Conservation (phyloP, 2,888 invertebrate species). For the Agriotes lineatus region DNA sequence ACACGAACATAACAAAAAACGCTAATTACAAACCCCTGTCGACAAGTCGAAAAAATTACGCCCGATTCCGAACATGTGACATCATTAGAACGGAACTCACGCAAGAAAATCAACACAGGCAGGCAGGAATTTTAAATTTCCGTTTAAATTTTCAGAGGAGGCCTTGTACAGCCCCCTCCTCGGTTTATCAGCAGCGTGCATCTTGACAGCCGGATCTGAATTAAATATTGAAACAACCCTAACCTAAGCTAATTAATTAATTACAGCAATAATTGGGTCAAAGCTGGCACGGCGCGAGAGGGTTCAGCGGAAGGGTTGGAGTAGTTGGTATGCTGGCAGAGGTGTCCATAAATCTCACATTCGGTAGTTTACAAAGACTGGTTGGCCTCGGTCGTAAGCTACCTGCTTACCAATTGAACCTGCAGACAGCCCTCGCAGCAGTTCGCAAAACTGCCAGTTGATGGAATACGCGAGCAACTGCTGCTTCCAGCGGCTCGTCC, state of each 20-base stretch:
- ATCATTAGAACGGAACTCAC: neutral
- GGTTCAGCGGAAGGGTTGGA: slow-evolving; percentile 45
- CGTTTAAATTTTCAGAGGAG: slow-evolving; percentile 4
- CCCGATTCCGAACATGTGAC: neutral
- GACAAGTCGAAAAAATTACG: too few relatives aligned
- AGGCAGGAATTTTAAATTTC: slow-evolving; percentile 1
- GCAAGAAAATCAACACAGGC: neutral
- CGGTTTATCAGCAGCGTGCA: slow-evolving; percentile 4
- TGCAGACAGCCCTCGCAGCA: slow-evolving; percentile 31
- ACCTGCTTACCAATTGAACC: slow-evolving; percentile 45
- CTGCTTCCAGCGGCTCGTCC: neutral
- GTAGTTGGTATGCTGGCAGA: slow-evolving; percentile 51
- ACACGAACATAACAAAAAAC: too few relatives aligned
- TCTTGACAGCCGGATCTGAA: slow-evolving; percentile 16
- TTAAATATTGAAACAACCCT: slow-evolving; percentile 35
- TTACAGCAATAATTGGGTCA: slow-evolving; percentile 52
- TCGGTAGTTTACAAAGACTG: slow-evolving; percentile 55
- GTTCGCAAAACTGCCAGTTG: slow-evolving; percentile 20
- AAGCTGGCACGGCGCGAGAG: slow-evolving; percentile 37
- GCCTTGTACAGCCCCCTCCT: neutral
- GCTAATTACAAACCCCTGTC: too few relatives aligned
- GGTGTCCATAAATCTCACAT: slow-evolving; percentile 54
- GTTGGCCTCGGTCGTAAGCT: slow-evolving; percentile 47
- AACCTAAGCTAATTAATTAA: slow-evolving; percentile 50
- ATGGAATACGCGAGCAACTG: neutral